Conservation (phyloP, 2,797 vertebrate genomes). For the Channa striata region DNA sequence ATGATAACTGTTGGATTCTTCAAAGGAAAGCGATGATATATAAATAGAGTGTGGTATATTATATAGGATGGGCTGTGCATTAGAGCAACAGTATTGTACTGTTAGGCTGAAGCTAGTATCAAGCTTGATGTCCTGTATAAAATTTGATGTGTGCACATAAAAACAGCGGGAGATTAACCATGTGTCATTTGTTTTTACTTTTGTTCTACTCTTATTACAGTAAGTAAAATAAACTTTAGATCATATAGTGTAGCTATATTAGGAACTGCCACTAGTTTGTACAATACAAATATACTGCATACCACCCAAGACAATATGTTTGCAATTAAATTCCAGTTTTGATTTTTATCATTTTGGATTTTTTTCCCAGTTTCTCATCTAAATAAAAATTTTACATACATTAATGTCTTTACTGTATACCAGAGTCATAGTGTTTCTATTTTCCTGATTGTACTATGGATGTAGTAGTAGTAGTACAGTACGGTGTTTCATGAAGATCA, state of each 20-base stretch:
- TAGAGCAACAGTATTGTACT: too few relatives aligned
- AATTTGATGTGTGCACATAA: constrained; percentile 1
- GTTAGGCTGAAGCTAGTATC: background rate
- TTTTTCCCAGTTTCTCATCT: too few relatives aligned
- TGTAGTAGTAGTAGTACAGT: background rate
- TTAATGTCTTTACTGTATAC: too few relatives aligned
- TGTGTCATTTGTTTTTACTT: background rate
- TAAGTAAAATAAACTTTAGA: background rate
- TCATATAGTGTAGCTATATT: too few relatives aligned
- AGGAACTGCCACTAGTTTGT: background rate
- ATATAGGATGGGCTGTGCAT: too few relatives aligned
- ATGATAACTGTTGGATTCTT: background rate
- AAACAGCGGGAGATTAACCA: background rate
- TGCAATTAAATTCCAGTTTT: background rate
- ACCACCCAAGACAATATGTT: too few relatives aligned
- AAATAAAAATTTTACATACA: too few relatives aligned
- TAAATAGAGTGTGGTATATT: background rate
- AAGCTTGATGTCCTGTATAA: background rate
- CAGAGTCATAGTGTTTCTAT: too few relatives aligned
- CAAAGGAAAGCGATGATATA: background rate
- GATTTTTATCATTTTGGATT: background rate
- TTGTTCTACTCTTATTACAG: background rate
- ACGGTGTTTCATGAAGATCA: background rate
- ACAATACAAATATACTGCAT: too few relatives aligned
- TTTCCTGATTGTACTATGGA: too few relatives aligned